Conservation (phyloP, 2,113 vertebrate genomes). For the Chiloscyllium plagiosum region DNA sequence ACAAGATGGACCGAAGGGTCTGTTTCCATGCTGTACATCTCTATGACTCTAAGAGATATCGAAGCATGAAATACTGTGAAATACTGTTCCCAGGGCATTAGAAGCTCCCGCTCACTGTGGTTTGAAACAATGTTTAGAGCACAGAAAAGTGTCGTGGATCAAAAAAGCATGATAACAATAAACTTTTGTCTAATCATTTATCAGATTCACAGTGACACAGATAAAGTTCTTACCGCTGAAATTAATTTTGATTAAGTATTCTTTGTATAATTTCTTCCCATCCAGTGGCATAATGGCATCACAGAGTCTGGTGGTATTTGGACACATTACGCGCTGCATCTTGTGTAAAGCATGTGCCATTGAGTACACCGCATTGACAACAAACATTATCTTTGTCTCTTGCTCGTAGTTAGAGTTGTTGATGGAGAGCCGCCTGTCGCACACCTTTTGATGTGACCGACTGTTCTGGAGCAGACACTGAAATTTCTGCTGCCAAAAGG, state of each 20-base stretch:
- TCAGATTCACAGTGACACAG: neutral
- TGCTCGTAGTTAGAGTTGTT: conserved; percentile 86
- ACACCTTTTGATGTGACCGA: conserved; percentile 55
- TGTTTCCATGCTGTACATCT: no score
- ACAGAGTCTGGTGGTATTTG: conserved; percentile 86
- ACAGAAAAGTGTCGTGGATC: no score
- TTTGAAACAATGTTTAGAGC: neutral
- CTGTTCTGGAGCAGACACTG: conserved; percentile 75
- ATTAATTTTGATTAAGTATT: conserved; percentile 90
- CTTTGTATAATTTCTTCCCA: conserved; percentile 84
- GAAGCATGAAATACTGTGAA: neutral
- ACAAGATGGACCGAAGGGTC: no score
- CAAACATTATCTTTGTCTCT: conserved; percentile 99
- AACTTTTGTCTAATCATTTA: neutral
- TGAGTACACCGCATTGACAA: conserved; percentile 91
- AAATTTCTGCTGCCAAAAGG: conserved; percentile 98
- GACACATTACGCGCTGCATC: conserved; percentile 86
- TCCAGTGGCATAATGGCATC: conserved; percentile 89
- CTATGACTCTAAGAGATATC: neutral
- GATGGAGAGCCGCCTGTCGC: conserved; percentile 73
- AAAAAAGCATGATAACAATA: neutral
- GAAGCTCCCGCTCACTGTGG: neutral
- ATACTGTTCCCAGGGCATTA: neutral
- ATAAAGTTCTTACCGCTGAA: conserved; percentile 75
- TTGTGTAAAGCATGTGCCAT: conserved; percentile 88